A percentile compares a stretch with the other conserved stretches of the same genome.
Conservation (phyloP, 2,113 vertebrate genomes). For the Grammatotria lemairii region DNA sequence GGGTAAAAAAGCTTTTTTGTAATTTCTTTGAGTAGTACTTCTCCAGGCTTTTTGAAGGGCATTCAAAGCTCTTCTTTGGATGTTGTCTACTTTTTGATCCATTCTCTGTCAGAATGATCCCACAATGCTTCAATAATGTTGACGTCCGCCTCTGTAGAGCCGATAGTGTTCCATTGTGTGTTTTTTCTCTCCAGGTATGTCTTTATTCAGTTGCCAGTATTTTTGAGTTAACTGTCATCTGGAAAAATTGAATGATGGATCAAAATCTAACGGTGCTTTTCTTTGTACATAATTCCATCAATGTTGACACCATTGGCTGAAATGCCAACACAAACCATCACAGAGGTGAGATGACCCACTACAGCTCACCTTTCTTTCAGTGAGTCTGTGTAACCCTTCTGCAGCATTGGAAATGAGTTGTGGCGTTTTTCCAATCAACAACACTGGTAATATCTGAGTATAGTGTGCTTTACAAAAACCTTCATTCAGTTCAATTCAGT, state of each 20-base stretch:
- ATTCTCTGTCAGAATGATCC: neutral
- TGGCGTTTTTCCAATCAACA: neutral
- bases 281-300: neutral
- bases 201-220: neutral
- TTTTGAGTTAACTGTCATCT: neutral
- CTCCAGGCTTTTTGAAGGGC: neutral
- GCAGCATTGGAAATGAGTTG: neutral
- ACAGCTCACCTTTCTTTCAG: neutral
- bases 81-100: neutral
- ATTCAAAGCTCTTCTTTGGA: neutral
- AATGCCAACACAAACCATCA: neutral
- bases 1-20: neutral
- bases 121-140: neutral
- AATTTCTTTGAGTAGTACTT: neutral
- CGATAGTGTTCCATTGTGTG: neutral
- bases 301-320: neutral
- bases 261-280: neutral
- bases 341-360: neutral
- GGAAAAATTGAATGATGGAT: neutral
- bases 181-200: neutral
- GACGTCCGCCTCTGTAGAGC: neutral
- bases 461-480: neutral
- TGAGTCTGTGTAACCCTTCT: neutral
- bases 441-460: neutral
- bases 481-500: neutral